These are phyloP conservation scores for Acyrthosiphon pisum DNA, from an alignment of 1,140 invertebrate species.

Conservation along the genomic window DNA sequence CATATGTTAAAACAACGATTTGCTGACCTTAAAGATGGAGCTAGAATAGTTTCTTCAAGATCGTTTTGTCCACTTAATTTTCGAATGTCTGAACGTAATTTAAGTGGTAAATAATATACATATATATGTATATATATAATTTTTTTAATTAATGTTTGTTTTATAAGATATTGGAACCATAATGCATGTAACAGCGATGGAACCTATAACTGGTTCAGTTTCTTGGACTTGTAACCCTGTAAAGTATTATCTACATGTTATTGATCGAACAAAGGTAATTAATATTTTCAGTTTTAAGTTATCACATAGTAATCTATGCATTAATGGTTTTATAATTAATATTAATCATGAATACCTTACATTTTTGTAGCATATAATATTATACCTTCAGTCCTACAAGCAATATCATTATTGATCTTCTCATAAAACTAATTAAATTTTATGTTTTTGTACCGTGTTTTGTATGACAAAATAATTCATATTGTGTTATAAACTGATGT, in stretches of 20 bases:
- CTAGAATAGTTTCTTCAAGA: constrained; percentile 97
- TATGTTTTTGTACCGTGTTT: background rate
- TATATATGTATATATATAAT: background rate
- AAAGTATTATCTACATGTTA: constrained; percentile 96
- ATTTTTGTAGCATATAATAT: background rate
- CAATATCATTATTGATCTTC: background rate
- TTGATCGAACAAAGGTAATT: constrained; percentile 84
- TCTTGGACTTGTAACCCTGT: constrained; percentile 99
- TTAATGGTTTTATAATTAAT: background rate
- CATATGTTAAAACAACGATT: constrained; percentile 96
- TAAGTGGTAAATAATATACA: constrained; percentile 69
- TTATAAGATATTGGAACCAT: constrained; percentile 93
- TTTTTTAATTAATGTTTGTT: constrained; percentile 37
- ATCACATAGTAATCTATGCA: background rate
- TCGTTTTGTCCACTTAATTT: constrained; percentile 98
- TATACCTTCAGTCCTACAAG: background rate
- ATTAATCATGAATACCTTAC: background rate
- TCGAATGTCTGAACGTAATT: constrained; percentile 90
- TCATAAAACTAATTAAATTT: background rate
- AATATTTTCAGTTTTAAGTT: background rate
- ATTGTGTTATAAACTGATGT: background rate
- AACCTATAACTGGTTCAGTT: constrained; percentile 91
- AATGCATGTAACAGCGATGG: constrained; percentile 96
- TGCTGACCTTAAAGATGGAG: constrained; percentile 93
- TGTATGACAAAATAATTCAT: background rate